Evolutionary conservation across 2,888 invertebrate genomes (phyloP).

Genomic region (Tholera decimalis): DNA sequence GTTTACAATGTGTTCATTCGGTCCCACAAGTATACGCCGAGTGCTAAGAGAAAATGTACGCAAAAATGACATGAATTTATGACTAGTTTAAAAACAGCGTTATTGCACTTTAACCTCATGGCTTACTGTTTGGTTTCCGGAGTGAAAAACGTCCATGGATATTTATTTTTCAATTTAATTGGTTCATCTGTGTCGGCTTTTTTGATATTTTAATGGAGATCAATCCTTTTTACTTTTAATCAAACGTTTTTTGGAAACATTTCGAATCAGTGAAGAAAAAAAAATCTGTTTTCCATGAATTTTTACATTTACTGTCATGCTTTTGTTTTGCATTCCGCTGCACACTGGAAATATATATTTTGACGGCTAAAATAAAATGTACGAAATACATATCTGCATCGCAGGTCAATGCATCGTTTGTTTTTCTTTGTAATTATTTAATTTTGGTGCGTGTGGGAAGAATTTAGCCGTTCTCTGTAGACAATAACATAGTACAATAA

Average conservation of each 20-base stretch:
- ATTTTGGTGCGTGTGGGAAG: not conserved
- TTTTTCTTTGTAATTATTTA: not conserved
- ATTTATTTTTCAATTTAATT: conserved; percentile 34
- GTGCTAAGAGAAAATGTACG: conserved; percentile 3
- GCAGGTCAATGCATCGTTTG: not conserved
- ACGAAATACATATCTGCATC: conserved; percentile 15
- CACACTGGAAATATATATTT: conserved; percentile 9
- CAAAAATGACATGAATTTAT: conserved; percentile 33
- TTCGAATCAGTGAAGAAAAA: not conserved
- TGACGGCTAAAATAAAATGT: conserved; percentile 9
- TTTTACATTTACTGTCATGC: not conserved
- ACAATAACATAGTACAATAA: not conserved
- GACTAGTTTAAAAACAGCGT: conserved; percentile 23
- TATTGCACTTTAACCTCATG: conserved; percentile 22
- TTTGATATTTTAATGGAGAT: conserved; percentile 29
- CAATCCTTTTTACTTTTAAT: not conserved
- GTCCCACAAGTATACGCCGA: conserved; percentile 14
- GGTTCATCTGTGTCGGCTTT: conserved; percentile 25
- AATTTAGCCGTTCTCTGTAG: not conserved
- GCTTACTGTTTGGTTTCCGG: conserved; percentile 10
- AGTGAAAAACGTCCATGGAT: conserved; percentile 18
- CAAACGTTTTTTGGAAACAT: not conserved
- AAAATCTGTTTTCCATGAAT: not conserved
- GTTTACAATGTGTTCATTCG: not conserved
- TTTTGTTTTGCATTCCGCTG: not conserved